phyloP scores from a whole-genome alignment of 1,140 invertebrate species.

The Condylostylus longicornis region DNA sequence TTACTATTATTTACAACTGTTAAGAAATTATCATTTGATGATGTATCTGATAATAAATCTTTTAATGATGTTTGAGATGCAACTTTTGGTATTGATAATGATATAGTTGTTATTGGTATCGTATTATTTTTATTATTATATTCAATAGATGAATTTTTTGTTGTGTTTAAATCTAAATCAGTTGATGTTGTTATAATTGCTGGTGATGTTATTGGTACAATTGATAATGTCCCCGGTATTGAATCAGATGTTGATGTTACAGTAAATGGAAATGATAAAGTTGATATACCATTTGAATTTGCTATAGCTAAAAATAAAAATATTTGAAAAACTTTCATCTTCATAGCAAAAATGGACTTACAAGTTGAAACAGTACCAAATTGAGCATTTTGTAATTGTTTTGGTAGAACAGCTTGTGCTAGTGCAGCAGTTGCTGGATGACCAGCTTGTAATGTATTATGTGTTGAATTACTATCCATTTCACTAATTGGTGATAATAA shows the following conservation, averaged over 20 bases:
- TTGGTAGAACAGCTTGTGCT: conserved; percentile 20
- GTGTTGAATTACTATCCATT: conserved; percentile 49
- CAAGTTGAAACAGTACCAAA: conserved; percentile 10
- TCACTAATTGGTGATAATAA: conserved; percentile 65
- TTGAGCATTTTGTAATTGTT: conserved; percentile 10
- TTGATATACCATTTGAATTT: conserved; percentile 20
- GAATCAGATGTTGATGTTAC: conserved; percentile 18
- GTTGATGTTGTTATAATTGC: conserved; percentile 23
- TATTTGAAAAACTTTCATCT: neutral
- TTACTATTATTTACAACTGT: too few species aligned
- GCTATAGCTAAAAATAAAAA: conserved; percentile 12
- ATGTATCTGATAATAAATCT: too few species aligned
- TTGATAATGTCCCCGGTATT: conserved; percentile 22
- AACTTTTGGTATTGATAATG: conserved; percentile 20
- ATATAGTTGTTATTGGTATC: conserved; percentile 19
- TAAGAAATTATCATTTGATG: too few species aligned
- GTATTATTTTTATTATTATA: too few species aligned
- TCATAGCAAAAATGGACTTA: neutral
- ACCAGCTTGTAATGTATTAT: conserved; percentile 50
- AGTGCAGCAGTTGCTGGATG: conserved; percentile 27
- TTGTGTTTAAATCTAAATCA: conserved; percentile 18
- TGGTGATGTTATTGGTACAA: conserved; percentile 19
- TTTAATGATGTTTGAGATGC: neutral
- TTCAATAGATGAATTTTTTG: too few species aligned
- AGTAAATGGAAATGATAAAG: conserved; percentile 26